Evolutionary conservation across 2,797 vertebrate species (phyloP).

Genomic region (Pachyuromys duprasi): DNA sequence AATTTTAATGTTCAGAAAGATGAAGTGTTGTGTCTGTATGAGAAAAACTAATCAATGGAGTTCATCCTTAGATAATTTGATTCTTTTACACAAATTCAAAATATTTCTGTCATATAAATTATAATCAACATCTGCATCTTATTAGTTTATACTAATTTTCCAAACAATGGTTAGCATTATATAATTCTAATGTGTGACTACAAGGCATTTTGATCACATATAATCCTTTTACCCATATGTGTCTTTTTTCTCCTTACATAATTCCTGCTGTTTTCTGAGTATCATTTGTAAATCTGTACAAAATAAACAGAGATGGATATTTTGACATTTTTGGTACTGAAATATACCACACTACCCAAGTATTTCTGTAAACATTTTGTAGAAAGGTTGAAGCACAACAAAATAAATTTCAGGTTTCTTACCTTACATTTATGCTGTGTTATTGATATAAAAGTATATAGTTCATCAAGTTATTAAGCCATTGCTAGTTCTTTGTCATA

Average conservation of each 20-base stretch:
- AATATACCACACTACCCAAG: neutral
- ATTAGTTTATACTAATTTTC: neutral
- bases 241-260: neutral
- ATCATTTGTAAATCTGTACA: neutral
- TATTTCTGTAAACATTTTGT: neutral
- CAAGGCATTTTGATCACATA: neutral
- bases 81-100: neutral
- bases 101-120: neutral
- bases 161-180: neutral
- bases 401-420: neutral
- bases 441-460: neutral
- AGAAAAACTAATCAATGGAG: conserved; percentile 39
- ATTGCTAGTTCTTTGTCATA: neutral
- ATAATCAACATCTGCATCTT: neutral
- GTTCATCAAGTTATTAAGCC: neutral
- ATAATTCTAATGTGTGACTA: neutral
- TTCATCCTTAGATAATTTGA: conserved; percentile 15
- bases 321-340: neutral
- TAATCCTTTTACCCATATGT: neutral
- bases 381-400: neutral
- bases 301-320: neutral
- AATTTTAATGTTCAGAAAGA: conserved; percentile 44
- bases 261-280: neutral
- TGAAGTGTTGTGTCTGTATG: neutral
- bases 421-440: fast-evolving